Evolutionary conservation across 2,797 vertebrate species (phyloP).

Genomic region (Syngnathus rostellatus): DNA sequence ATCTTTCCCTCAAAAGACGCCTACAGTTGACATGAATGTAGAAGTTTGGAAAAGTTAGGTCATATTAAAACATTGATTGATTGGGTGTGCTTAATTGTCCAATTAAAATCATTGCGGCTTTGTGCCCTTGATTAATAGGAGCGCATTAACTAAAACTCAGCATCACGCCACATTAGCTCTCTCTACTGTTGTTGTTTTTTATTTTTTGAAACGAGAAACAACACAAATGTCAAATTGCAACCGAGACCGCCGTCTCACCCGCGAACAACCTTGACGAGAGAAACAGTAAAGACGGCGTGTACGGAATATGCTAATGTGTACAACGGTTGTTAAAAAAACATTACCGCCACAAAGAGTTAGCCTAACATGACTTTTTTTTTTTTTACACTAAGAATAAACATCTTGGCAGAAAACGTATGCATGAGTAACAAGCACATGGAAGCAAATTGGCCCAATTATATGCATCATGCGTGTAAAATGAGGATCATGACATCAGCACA

Average conservation of each 20-base stretch:
- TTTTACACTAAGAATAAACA: not conserved
- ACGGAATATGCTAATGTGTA: not conserved
- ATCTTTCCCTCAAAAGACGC: not conserved
- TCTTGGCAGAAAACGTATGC: not conserved
- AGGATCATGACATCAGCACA: constrained; percentile 11
- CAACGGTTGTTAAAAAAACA: not conserved
- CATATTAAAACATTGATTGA: not conserved
- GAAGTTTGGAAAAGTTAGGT: not conserved
- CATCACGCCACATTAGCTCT: constrained; percentile 2
- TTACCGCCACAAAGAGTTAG: not conserved
- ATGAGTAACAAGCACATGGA: not conserved
- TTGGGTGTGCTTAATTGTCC: not conserved
- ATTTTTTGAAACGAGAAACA: not conserved
- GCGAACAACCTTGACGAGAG: not conserved
- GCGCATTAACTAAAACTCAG: constrained; percentile 1
- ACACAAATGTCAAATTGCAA: not conserved
- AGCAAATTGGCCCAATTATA: constrained; percentile 14
- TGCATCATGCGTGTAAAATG: constrained; percentile 23
- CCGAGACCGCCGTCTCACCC: not conserved
- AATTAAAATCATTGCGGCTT: not conserved
- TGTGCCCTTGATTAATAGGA: constrained; percentile 1
- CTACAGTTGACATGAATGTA: not conserved
- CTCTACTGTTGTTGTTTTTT: not conserved
- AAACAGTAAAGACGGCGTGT: not conserved
- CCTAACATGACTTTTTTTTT: too few species aligned